These are phyloP conservation scores for Scelioninae gen. 2 DNA, from an alignment of 2,888 invertebrate genomes.

Conservation along the genomic window DNA sequence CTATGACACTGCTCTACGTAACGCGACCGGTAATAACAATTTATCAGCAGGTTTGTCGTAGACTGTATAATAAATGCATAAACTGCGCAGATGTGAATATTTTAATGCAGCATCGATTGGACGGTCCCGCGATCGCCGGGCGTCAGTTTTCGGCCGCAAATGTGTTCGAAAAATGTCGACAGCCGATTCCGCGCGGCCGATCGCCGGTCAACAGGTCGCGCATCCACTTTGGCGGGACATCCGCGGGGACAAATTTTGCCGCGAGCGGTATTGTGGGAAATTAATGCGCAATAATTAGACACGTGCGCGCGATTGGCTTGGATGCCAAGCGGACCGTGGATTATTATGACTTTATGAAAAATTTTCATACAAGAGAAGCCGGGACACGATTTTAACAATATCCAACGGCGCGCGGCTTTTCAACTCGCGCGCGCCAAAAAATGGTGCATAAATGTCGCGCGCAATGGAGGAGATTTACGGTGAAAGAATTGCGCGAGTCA, in stretches of 20 bases:
- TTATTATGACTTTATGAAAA: constrained; percentile 35
- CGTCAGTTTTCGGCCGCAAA: no score
- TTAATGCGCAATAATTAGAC: constrained; percentile 35
- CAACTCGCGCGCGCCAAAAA: constrained; percentile 12
- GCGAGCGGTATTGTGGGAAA: no score
- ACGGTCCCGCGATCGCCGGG: constrained; percentile 10
- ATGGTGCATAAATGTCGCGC: no score
- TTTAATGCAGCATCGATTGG: constrained; percentile 42
- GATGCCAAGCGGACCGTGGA: constrained; percentile 43
- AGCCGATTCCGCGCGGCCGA: no score
- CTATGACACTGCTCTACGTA: constrained; percentile 59
- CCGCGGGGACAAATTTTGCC: no score
- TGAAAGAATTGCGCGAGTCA: no score
- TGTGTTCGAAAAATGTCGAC: no score
- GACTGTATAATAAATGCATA: constrained; percentile 53
- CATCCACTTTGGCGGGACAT: no score
- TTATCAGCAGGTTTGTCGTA: constrained; percentile 63
- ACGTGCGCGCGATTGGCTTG: constrained; percentile 35
- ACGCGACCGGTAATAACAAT: constrained; percentile 63
- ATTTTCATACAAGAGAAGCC: constrained; percentile 59
- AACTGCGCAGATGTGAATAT: constrained; percentile 49
- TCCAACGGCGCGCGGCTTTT: constrained; percentile 66
- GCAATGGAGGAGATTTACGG: no score
- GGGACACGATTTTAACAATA: constrained; percentile 71
- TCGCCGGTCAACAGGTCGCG: no score